These are phyloP conservation scores for Kryphioiulus occultus DNA, from an alignment of 2,888 invertebrate genomes.

Conservation along the genomic window DNA sequence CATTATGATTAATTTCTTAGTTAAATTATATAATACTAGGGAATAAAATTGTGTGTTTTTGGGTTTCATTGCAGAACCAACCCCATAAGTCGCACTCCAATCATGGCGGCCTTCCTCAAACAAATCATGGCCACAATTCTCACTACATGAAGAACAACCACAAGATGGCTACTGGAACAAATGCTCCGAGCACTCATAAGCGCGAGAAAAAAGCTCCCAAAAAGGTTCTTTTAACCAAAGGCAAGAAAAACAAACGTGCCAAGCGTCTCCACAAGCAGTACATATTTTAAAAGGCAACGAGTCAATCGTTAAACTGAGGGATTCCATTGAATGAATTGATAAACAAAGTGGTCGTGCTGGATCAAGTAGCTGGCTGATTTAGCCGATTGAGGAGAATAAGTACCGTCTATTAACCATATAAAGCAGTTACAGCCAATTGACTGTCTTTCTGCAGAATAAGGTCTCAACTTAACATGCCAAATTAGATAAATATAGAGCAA, in stretches of 20 bases:
- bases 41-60: not conserved
- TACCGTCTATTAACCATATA: not conserved
- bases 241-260: constrained; percentile 48
- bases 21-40: not conserved
- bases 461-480: constrained; percentile 27
- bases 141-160: not conserved
- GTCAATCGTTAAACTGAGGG: not conserved
- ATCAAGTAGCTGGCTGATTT: not conserved
- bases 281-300: constrained; percentile 21
- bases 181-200: not conserved
- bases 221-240: constrained; percentile 45
- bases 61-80: constrained; percentile 18
- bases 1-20: not conserved
- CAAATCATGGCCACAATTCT: not conserved
- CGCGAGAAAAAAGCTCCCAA: constrained; percentile 45
- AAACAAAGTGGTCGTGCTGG: not conserved
- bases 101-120: not conserved
- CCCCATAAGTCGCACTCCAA: constrained; percentile 35
- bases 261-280: constrained; percentile 50
- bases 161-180: not conserved
- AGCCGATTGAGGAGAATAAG: not conserved
- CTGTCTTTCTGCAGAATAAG: constrained; percentile 20
- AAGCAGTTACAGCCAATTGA: not conserved
- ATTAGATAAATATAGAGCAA: constrained; percentile 28
- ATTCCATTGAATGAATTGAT: not conserved